A percentile compares a stretch with the other conserved stretches of the same genome.
Conservation (phyloP, 2,797 vertebrate species). For the Scomberomorus guttatus region DNA sequence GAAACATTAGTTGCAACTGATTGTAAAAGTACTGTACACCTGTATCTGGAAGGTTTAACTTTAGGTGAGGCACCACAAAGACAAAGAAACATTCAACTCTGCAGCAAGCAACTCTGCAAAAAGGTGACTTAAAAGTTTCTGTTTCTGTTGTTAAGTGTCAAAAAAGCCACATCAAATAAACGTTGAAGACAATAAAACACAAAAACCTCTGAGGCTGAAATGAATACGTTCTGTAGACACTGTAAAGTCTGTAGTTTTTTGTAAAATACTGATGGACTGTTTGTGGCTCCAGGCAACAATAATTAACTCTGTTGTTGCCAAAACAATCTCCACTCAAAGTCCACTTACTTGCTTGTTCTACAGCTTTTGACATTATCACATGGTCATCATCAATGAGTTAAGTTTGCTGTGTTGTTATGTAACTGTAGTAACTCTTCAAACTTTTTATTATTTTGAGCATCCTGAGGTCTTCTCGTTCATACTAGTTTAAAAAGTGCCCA, state of each 20-base stretch:
- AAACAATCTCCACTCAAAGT: background rate
- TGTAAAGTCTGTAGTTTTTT: background rate
- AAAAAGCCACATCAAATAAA: too few species aligned
- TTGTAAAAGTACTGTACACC: background rate
- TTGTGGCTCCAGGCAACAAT: background rate
- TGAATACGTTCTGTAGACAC: too few species aligned
- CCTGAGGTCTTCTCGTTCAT: too few species aligned
- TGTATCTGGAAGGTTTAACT: background rate
- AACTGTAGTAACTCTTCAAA: background rate
- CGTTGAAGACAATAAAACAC: too few species aligned
- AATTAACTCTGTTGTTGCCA: background rate
- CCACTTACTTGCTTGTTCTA: background rate
- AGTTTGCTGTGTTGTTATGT: background rate
- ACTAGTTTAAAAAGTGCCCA: background rate
- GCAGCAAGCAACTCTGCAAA: background rate
- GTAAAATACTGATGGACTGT: too few species aligned
- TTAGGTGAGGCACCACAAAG: too few species aligned
- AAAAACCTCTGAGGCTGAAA: too few species aligned
- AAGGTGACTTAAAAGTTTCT: too few species aligned
- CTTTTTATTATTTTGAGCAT: too few species aligned
- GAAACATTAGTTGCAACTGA: background rate
- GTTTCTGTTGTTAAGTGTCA: too few species aligned
- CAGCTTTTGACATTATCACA: background rate
- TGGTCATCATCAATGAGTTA: background rate
- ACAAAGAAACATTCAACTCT: background rate